Percentiles rank a stretch among this genome's conserved stretches.
phyloP scores from a whole-genome alignment of 2,113 vertebrate genomes.

The Triplophysa tibetana region DNA sequence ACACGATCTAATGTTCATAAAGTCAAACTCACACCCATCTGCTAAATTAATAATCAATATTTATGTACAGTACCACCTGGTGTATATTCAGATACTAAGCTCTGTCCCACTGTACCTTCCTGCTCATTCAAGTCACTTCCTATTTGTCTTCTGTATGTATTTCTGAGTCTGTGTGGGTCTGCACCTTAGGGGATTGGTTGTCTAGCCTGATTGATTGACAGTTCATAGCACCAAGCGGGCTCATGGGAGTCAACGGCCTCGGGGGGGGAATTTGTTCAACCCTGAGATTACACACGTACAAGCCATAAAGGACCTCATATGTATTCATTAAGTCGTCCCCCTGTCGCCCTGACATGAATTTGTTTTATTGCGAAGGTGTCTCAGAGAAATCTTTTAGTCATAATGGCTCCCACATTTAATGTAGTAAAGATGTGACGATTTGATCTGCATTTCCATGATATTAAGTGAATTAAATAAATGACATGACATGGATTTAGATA shows the following conservation, averaged over 20 bases:
- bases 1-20: no score
- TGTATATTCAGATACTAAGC: neutral
- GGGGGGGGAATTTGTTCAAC: conserved; percentile 40
- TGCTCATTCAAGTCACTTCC: neutral
- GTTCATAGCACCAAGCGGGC: conserved; percentile 31
- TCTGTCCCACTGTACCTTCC: neutral
- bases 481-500: neutral
- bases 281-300: conserved; percentile 22
- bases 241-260: conserved; percentile 33
- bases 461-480: neutral
- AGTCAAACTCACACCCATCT: no score
- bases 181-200: conserved; percentile 19
- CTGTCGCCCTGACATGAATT: conserved; percentile 35
- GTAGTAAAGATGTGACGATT: neutral
- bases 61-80: no score
- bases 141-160: conserved; percentile 24
- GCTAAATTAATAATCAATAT: no score
- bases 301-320: conserved; percentile 45
- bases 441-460: neutral
- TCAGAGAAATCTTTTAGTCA: conserved; percentile 38
- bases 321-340: conserved; percentile 40
- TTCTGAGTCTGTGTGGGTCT: conserved; percentile 10
- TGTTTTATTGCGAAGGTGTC: conserved; percentile 18
- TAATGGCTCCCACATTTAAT: neutral
- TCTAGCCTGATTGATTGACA: conserved; percentile 58